Evolutionary conservation across 2,797 vertebrate species (phyloP).

Genomic region (Syngnathus acus): DNA sequence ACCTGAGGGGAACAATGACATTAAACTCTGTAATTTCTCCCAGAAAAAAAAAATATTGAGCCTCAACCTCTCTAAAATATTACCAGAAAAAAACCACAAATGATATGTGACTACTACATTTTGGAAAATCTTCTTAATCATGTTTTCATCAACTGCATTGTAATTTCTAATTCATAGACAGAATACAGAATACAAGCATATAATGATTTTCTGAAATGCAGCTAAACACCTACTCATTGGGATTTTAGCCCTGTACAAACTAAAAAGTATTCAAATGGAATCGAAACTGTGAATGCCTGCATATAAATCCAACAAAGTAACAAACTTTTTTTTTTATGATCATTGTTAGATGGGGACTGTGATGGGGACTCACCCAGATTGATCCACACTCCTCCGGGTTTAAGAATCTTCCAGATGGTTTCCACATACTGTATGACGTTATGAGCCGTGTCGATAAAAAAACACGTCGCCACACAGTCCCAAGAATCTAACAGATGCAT

Average conservation of each 20-base stretch:
- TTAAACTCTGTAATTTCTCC: background rate
- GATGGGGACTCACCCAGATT: conserved; percentile 82
- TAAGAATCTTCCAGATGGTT: conserved; percentile 98
- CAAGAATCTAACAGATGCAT: conserved; percentile 74
- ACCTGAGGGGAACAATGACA: conserved; percentile 61
- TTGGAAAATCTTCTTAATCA: background rate
- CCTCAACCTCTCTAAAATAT: background rate
- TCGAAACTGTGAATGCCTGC: background rate
- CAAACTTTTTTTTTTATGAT: background rate
- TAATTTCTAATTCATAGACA: background rate
- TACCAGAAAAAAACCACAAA: no score
- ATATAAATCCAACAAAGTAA: background rate
- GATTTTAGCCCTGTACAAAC: background rate
- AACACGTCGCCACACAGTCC: conserved; percentile 97
- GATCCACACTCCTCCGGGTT: conserved; percentile 96
- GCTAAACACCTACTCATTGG: background rate
- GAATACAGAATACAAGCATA: background rate
- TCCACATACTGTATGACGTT: conserved; percentile 97
- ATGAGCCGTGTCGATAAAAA: conserved; percentile 98
- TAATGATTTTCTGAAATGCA: background rate
- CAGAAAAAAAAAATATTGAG: background rate
- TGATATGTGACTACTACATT: background rate
- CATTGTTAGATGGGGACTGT: background rate
- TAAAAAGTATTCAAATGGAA: background rate
- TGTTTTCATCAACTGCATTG: background rate